Evolutionary conservation across 2,797 vertebrate species (phyloP), one percentile per base, ranked within the genome.

Genomic region (Alfaro cultratus): DNA sequence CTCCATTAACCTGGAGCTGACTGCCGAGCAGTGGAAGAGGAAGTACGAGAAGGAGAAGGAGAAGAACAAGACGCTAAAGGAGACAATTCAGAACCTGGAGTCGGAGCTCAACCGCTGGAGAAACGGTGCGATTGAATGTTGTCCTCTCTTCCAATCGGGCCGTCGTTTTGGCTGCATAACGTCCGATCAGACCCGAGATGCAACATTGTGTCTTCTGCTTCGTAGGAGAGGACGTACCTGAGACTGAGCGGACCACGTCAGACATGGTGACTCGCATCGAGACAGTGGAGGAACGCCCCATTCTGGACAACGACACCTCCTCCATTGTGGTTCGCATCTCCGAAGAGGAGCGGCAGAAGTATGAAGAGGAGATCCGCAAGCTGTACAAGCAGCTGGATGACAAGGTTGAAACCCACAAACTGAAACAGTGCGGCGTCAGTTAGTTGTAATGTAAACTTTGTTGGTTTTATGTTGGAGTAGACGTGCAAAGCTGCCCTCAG

Each of bases 41-140:
- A 99, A 99, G 89, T 99, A 96, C 0, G 98, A 99, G 92, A 99
- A 97, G 91, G 98, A 99, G 90, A 99, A 99, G 76, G 98, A 99
- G 87, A 99, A 98, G 94, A 99, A 97, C 92, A 99, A 99, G 94
- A 96, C 96, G 0, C 89, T 99, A 23, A 98, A 98, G 94, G 98
- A 97, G 0, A 97, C 97, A 47, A 96, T 99, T 89, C 97, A 97
- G 90, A 98, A 94, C 88, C 95, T 99, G 89, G 98, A 99, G 95
- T 86, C 94, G 80, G 98, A 99, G 81, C 95, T 99, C 45, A 98
- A 97, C 94, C 96, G 97, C 92, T 99, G 98, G 98, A 96, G 98
- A 86, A 98, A 97, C 0, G 98, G 98, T 99, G 89, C 84, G 95
- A 41, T 68, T 10, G 8, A 74, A 9, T 26, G 18, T 41, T 12